Evolutionary conservation across 2,113 vertebrate genomes (phyloP), one percentile per base, ranked within the genome.

Genomic region (Clinocottus analis): DNA sequence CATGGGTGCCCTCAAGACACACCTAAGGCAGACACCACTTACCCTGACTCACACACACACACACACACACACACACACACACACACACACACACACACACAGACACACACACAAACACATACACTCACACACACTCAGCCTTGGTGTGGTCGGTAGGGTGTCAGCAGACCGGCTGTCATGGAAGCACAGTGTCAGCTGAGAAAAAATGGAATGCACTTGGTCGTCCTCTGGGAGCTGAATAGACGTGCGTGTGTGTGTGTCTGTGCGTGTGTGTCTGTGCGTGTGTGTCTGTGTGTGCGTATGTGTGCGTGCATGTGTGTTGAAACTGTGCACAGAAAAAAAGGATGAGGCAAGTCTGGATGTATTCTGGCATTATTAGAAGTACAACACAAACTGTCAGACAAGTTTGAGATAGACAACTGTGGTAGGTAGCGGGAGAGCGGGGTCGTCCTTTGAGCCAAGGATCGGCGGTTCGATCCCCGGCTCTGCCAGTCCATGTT

Each of bases 1-100:
- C 75, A 77, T 81, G 84, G 74, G 2, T 77, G 53, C 73, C 80
- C 56, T 82, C 21, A 56, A 66, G 79, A 68, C 77, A 83, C 62
- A 85, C 72, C 70, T 10, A 33, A 39, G 66, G 53, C 75, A 29
- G 67, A 61, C 75, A 75, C 62, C 12, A 45, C 79, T 75, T 75
- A 43, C 56, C 17, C 55, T 68, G 62, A 60, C 55, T 63, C 74
- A 41, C 73, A 58, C 60, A 76, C 11, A 69, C 63, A 73, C 23
- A 56, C 23, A 49, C 49, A 55, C 6, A 43, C 1, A 49, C 25
- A 59, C 0, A 41, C 11, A 55, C 35, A 58, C 53, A 39, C 67
- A 63, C 5, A 3, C 39, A 7, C 39, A 7, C 8, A 7, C 39
- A 41, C 39, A 41, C 39, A 13, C 39, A 41, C 39, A 41, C 39